phyloP scores from a whole-genome alignment of 1,140 invertebrate genomes.

The Medauroidea extradentata region DNA sequence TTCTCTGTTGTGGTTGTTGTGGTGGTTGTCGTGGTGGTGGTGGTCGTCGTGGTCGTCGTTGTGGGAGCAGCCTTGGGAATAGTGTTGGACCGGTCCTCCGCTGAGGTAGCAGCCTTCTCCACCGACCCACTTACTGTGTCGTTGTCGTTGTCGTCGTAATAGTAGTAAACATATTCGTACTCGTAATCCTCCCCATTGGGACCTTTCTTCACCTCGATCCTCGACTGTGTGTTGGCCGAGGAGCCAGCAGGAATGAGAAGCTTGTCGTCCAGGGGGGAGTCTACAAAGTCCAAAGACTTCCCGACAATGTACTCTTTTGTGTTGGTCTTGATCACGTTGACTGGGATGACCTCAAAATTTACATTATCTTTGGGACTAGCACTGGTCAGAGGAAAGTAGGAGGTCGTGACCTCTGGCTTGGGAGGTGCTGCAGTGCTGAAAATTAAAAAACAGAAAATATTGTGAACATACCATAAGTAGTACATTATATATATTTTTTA shows the following conservation, averaged over 20 bases:
- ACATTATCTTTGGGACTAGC: conserved; percentile 3
- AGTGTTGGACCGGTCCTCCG: conserved; percentile 21
- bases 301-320: background rate
- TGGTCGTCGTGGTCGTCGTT: conserved; percentile 41
- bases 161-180: conserved; percentile 88
- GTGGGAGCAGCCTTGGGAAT: conserved; percentile 51
- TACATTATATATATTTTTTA: too few species aligned
- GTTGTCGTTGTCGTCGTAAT: conserved; percentile 74
- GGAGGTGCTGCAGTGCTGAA: background rate
- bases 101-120: conserved; percentile 28
- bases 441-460: too few species aligned
- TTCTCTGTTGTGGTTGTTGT: conserved; percentile 25
- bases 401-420: background rate
- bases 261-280: conserved; percentile 26
- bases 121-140: conserved; percentile 44
- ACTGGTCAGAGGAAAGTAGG: background rate
- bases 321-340: conserved; percentile 22
- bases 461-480: too few species aligned
- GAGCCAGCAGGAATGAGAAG: conserved; percentile 31
- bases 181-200: conserved; percentile 88
- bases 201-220: conserved; percentile 79
- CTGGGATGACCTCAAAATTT: conserved; percentile 10
- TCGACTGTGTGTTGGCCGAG: conserved; percentile 42
- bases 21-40: conserved; percentile 20
- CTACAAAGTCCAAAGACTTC: conserved; percentile 28